Evolutionary conservation across 1,140 invertebrate genomes (phyloP).

Genomic region (Olivierus martensii): DNA sequence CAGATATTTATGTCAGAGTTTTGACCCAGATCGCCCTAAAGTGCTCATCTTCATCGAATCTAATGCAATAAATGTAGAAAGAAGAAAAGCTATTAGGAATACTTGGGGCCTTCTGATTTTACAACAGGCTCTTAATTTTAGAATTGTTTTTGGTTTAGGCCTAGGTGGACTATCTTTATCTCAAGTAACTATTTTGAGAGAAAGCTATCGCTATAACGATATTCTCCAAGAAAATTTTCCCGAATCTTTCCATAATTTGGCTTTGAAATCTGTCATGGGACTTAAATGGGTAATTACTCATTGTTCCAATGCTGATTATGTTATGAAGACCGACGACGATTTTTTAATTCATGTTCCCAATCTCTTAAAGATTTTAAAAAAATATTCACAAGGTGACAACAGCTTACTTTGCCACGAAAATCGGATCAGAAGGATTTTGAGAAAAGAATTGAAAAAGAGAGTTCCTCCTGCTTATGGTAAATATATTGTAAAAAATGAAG

Average conservation of each 20-base stretch:
- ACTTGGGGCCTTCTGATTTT: constrained; percentile 20
- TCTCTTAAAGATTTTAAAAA: constrained; percentile 11
- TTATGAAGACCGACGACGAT: constrained; percentile 36
- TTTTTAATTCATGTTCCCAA: constrained; percentile 31
- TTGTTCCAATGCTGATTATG: constrained; percentile 25
- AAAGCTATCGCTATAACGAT: constrained; percentile 29
- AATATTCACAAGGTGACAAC: not conserved
- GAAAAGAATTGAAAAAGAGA: constrained; percentile 1
- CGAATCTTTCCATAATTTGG: constrained; percentile 34
- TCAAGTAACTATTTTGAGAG: constrained; percentile 17
- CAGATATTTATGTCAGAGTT: constrained; percentile 3
- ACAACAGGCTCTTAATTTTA: constrained; percentile 20
- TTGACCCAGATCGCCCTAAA: not conserved
- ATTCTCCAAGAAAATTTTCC: constrained; percentile 32
- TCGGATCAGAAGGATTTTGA: constrained; percentile 15
- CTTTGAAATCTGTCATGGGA: constrained; percentile 30
- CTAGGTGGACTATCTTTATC: not conserved
- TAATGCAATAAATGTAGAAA: constrained; percentile 11
- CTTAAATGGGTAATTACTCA: constrained; percentile 28
- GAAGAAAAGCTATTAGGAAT: constrained; percentile 18
- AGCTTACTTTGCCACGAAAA: constrained; percentile 21
- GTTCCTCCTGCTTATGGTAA: constrained; percentile 10
- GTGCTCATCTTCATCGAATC: constrained; percentile 21
- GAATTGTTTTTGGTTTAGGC: constrained; percentile 21
- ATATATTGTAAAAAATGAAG: constrained; percentile 15